Base-by-base conservation (phyloP, 1,140 invertebrate genomes). In the Hermatobates lingyangjiaoensis region DNA sequence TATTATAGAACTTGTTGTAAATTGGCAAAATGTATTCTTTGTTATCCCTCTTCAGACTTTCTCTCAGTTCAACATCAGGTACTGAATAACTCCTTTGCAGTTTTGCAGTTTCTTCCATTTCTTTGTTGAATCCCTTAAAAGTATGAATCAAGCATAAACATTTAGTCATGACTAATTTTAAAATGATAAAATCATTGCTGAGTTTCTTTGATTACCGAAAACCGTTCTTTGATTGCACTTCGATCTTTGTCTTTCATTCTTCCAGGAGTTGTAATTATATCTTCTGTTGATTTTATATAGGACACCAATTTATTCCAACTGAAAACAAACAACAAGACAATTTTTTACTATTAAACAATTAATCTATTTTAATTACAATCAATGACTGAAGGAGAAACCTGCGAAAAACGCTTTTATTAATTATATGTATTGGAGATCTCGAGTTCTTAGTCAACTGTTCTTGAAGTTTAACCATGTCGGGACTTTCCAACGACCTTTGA, bases 141-240 rank as follows among this genome's bases (percentile, higher is more conserved):
- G 53, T 56, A 34, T 34, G n/a, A 34, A n/a, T 34, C 30, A 34
- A 34, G n/a, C 30, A 34, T 10, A 34, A 34, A 34, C 7, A 10
- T 34, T 34, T 34, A 34, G 7, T 34, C 30, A 34, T 34, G 7
- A 34, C n/a, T 34, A 10, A 34, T 34, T 34, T n/a, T 10, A 34
- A 34, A n/a, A 34, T 10, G n/a, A n/a, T 34, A 7, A 34, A 34
- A n/a, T 10, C 7, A n/a, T 34, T 10, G n/a, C n/a, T n/a, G n/a
- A 10, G 7, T 34, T 34, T 34, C 7, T 21, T 12, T 54, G 70
- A 75, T 73, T 67, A 88, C 86, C 47, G 85, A 74, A 71, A 91
- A 92, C 59, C 87, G 87, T 61, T 97, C 93, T 69, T 97, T 97
- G n/a, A 97, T 75, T 38, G 80, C 74, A 61, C 88, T 86, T 48